A percentile compares a stretch with the other conserved stretches of the same genome.
Conservation (phyloP, 1,140 invertebrate genomes). For the Andricus grossulariae region DNA sequence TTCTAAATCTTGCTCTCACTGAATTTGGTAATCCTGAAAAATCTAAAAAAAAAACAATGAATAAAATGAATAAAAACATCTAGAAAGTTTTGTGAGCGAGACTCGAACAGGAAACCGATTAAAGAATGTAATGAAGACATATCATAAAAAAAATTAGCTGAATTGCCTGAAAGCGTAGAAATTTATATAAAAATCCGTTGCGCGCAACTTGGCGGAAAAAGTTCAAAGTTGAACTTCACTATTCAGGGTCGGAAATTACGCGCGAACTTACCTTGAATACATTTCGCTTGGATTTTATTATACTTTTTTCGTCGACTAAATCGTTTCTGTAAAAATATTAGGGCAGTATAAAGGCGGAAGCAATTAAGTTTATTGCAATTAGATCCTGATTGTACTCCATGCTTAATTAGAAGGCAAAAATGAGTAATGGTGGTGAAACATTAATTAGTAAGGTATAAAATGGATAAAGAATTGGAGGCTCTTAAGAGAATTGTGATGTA, state of each 20-base stretch:
- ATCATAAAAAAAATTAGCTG: constrained; percentile 74
- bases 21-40: background rate
- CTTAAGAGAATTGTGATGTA: constrained; percentile 60
- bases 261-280: background rate
- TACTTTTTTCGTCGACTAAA: background rate
- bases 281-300: background rate
- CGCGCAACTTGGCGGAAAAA: constrained; percentile 65
- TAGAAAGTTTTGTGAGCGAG: constrained; percentile 63
- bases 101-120: constrained; percentile 66
- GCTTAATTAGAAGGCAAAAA: background rate
- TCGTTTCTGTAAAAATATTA: constrained; percentile 3
- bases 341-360: background rate
- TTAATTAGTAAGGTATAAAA: background rate
- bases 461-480: constrained; percentile 32
- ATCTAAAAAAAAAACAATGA: constrained; percentile 12
- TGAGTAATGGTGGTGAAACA: background rate
- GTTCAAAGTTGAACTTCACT: background rate
- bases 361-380: constrained; percentile 4
- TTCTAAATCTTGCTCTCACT: background rate
- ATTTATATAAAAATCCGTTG: constrained; percentile 65
- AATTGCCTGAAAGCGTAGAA: constrained; percentile 74
- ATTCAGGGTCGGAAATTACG: constrained; percentile 5
- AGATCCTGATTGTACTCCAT: background rate
- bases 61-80: constrained; percentile 38
- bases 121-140: constrained; percentile 74